These are phyloP conservation scores for Chelonus formosanus DNA, from an alignment of 2,888 invertebrate genomes.

Conservation along the genomic window DNA sequence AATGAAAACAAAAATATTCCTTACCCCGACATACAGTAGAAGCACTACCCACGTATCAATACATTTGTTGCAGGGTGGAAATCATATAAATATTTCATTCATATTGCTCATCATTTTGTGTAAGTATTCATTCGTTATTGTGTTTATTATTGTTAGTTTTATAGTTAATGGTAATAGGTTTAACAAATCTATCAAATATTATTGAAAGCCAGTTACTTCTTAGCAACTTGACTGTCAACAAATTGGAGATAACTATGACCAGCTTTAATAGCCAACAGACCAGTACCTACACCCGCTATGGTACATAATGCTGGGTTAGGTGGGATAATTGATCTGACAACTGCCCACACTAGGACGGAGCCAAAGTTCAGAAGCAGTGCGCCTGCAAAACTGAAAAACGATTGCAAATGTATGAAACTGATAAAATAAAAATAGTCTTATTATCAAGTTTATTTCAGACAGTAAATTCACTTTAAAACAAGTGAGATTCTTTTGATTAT, in stretches of 20 bases:
- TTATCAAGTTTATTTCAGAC: not conserved
- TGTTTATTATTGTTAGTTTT: too few species aligned
- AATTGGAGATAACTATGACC: constrained; percentile 73
- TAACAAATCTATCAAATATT: not conserved
- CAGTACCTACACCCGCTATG: constrained; percentile 75
- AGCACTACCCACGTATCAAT: too few species aligned
- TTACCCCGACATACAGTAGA: too few species aligned
- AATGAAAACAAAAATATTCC: too few species aligned
- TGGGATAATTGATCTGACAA: constrained; percentile 81
- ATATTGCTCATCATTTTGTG: too few species aligned
- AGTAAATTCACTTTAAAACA: not conserved
- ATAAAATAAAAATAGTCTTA: not conserved
- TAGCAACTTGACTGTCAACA: constrained; percentile 71
- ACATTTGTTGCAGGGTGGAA: too few species aligned
- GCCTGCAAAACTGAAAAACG: constrained; percentile 70
- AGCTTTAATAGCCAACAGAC: constrained; percentile 72
- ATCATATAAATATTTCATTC: too few species aligned
- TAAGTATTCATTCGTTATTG: too few species aligned
- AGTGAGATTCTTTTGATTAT: not conserved
- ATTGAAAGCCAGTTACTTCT: constrained; percentile 55
- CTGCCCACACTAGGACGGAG: constrained; percentile 88
- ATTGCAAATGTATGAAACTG: not conserved
- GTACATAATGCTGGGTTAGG: constrained; percentile 75
- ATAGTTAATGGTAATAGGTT: too few species aligned
- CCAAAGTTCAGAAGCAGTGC: constrained; percentile 88